These are phyloP conservation scores for Tokudaia tokunoshimensis DNA, from an alignment of 2,797 vertebrate species.

Conservation along the genomic window DNA sequence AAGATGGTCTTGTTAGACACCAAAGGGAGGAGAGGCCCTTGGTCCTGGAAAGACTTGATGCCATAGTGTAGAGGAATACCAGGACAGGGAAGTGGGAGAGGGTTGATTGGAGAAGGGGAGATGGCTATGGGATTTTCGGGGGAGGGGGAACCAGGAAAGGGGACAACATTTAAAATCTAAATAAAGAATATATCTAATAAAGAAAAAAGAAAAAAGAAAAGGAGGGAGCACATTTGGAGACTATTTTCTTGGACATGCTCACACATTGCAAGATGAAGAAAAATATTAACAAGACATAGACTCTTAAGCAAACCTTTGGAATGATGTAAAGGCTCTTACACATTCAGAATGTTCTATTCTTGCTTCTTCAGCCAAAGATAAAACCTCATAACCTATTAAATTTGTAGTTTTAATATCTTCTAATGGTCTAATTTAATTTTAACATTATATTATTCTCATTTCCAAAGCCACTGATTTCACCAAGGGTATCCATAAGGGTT, in stretches of 20 bases:
- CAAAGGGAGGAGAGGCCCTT: too few relatives aligned
- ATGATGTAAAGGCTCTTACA: not conserved
- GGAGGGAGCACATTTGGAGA: not conserved
- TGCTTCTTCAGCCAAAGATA: conserved; percentile 12
- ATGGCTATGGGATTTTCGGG: too few relatives aligned
- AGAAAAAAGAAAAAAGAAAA: not conserved
- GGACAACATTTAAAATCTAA: too few relatives aligned
- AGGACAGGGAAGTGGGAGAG: too few relatives aligned
- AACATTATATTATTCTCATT: not conserved
- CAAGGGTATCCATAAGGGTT: not conserved
- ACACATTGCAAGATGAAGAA: not conserved
- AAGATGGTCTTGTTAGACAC: too few relatives aligned
- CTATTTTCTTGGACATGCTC: not conserved
- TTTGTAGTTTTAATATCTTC: not conserved
- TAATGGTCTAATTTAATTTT: conserved; percentile 12
- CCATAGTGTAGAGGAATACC: too few relatives aligned
- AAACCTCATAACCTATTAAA: not conserved
- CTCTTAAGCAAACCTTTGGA: not conserved
- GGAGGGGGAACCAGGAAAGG: too few relatives aligned
- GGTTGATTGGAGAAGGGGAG: too few relatives aligned
- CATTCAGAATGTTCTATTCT: conserved; percentile 50
- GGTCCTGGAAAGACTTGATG: too few relatives aligned
- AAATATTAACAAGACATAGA: not conserved
- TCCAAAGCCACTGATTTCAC: conserved; percentile 10
- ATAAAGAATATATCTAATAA: too few relatives aligned